phyloP scores from a whole-genome alignment of 1,140 invertebrate genomes.

The Tetramorium simillimum region DNA sequence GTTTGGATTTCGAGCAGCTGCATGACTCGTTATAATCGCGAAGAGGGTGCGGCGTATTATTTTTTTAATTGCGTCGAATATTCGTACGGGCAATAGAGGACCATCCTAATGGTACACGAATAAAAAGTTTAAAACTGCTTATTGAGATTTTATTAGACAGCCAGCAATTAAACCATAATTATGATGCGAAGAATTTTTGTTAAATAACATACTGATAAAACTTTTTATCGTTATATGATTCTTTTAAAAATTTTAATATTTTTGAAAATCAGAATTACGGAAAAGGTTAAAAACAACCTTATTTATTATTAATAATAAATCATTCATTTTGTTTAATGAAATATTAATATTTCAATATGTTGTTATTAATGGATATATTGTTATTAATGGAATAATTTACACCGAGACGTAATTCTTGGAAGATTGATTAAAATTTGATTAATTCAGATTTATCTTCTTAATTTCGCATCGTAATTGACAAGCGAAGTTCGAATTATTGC shows the following conservation, averaged over 20 bases:
- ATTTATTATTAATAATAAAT: neutral
- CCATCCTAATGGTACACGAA: neutral
- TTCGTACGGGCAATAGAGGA: neutral
- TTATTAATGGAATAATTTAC: neutral
- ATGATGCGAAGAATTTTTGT: neutral
- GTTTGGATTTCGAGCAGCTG: neutral
- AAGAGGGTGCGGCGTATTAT: neutral
- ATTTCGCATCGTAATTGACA: neutral
- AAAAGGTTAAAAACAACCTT: neutral
- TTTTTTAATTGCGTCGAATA: constrained; percentile 26
- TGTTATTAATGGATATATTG: no score
- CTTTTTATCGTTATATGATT: neutral
- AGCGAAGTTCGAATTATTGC: neutral
- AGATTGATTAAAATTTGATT: neutral
- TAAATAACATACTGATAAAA: no score
- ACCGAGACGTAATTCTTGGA: neutral
- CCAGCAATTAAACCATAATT: neutral
- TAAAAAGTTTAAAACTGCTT: constrained; percentile 11
- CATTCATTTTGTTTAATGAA: neutral
- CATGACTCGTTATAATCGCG: constrained; percentile 15
- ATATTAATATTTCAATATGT: neutral
- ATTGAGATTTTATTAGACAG: constrained; percentile 25
- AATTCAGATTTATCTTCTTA: neutral
- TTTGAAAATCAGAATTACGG: neutral
- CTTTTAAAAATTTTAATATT: neutral